phyloP scores from a whole-genome alignment of 2,888 invertebrate species.

The Caenorhabditis parvicauda region DNA sequence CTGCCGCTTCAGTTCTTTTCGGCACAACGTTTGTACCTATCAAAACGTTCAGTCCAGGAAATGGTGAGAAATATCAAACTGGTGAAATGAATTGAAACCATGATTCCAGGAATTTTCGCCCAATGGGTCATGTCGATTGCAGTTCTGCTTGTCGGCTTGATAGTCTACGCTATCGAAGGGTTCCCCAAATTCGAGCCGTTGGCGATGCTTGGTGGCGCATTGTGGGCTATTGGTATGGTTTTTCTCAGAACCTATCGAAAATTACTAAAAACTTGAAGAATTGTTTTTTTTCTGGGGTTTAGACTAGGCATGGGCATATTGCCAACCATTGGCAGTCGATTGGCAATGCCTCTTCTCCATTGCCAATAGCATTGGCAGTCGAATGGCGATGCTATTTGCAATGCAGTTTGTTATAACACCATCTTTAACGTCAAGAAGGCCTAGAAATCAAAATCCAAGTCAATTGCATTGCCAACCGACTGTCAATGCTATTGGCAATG shows the following conservation, averaged over 20 bases:
- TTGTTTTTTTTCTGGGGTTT: neutral
- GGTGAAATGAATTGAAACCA: neutral
- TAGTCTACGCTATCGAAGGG: constrained; percentile 61
- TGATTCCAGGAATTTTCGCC: constrained; percentile 65
- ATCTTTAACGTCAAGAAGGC: too few species aligned
- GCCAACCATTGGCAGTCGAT: too few species aligned
- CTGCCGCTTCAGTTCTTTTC: constrained; percentile 65
- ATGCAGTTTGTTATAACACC: too few species aligned
- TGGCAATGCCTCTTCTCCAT: too few species aligned
- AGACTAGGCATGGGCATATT: too few species aligned
- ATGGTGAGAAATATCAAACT: constrained; percentile 36
- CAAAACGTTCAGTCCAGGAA: constrained; percentile 65
- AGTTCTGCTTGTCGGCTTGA: constrained; percentile 63
- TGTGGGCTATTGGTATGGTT: constrained; percentile 65
- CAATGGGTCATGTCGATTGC: constrained; percentile 66
- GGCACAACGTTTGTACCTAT: constrained; percentile 66
- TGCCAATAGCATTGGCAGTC: too few species aligned
- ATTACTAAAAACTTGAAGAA: constrained; percentile 1
- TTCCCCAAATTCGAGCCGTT: constrained; percentile 65
- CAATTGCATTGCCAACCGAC: too few species aligned
- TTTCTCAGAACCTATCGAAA: too few species aligned
- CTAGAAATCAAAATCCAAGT: too few species aligned
- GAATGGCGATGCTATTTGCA: too few species aligned
- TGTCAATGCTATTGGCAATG: too few species aligned
- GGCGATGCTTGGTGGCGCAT: constrained; percentile 66